Percentiles rank a stretch among this genome's conserved stretches.
Conservation (phyloP, 2,888 invertebrate species). For the Lasiommata megera region DNA sequence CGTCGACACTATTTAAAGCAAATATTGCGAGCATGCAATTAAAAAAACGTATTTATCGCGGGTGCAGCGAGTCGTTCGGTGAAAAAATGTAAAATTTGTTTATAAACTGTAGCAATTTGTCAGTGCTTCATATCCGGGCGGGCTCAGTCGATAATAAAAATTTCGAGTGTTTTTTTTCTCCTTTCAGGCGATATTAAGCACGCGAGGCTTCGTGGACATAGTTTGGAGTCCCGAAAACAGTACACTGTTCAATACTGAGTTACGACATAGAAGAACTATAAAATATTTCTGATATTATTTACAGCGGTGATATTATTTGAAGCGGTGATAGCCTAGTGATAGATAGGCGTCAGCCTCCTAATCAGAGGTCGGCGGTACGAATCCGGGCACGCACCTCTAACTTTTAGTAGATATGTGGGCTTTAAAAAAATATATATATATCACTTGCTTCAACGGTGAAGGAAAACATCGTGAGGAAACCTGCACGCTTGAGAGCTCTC, state of each 20-base stretch:
- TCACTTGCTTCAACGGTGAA: too few species aligned
- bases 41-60: conserved; percentile 51
- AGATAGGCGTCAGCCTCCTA: too few species aligned
- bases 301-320: too few species aligned
- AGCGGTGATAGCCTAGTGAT: too few species aligned
- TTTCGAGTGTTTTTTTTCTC: conserved; percentile 59
- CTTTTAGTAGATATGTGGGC: too few species aligned
- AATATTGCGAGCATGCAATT: conserved; percentile 48
- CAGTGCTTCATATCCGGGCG: conserved; percentile 67
- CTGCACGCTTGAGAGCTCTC: too few species aligned
- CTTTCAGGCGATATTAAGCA: conserved; percentile 68
- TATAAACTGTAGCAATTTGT: conserved; percentile 72
- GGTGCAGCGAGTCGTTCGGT: conserved; percentile 42
- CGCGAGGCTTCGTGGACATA: conserved; percentile 66
- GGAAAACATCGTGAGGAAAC: too few species aligned
- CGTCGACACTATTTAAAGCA: conserved; percentile 49
- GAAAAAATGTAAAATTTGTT: conserved; percentile 51
- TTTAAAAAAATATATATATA: too few species aligned
- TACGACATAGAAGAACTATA: conserved; percentile 40
- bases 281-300: not conserved
- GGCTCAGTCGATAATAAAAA: conserved; percentile 73
- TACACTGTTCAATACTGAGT: conserved; percentile 60
- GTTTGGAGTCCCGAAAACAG: conserved; percentile 48
- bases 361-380: too few species aligned
- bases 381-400: too few species aligned